Base-by-base conservation (phyloP, 2,797 vertebrate genomes). In the Pogonophryne albipinna region DNA sequence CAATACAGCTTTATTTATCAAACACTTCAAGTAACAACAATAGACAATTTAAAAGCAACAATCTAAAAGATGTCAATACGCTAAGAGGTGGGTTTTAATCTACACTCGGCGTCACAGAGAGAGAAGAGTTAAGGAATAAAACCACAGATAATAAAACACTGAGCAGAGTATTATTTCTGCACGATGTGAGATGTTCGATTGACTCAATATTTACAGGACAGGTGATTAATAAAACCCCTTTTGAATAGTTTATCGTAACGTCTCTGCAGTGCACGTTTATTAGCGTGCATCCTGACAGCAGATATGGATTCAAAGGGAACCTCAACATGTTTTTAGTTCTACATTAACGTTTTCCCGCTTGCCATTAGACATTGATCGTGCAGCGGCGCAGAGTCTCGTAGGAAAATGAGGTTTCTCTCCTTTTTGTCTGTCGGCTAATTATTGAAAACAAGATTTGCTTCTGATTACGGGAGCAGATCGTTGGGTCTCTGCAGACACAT, bases 371-470 rank as follows among this genome's bases (percentile, higher is more conserved):
- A 94, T 94, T 80, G 90, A 95, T 94, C 76, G 79, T 44, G 64
- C 78, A 57, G 73, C 53, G 61, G 78, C 38, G 55, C 44, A n/a
- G 11, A 61, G 83, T 89, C 90, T 92, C 76, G 52, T 82, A 82
- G 86, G 89, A 91, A 92, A 93, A 93, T 87, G 41, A 92, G 85
- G 84, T 89, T 90, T 87, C 88, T 84, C 80, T 87, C 77, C 79
- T 89, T 91, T 92, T 93, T 85, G 85, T 90, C 80, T 84, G 86
- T 87, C 89, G 83, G 91, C 87, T 94, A 94, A 95, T 95, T 94
- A 94, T 94, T 89, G 89, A 93, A 94, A 95, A 94, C 73, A 85
- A 93, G 92, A 94, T 94, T 94, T 93, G 80, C 78, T 64, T 87
- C 83, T 94, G 92, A 94, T 95, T 94, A 94, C 90, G 82, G 81